A percentile compares a stretch with the other conserved stretches of the same genome.
Conservation (phyloP, 2,888 invertebrate genomes). For the Alitta virens region DNA sequence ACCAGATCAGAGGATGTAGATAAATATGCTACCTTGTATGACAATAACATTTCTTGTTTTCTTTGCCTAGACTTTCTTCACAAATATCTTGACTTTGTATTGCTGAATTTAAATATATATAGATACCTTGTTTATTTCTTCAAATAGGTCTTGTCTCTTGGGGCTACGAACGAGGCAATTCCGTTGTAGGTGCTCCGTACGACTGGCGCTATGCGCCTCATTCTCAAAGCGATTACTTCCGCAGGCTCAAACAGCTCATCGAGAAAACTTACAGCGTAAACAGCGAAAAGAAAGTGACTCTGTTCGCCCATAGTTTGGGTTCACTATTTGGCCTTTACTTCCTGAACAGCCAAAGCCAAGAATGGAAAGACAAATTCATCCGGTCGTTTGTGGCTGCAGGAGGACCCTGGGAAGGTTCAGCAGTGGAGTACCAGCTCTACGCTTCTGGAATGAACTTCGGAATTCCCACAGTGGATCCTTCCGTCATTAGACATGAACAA, state of each 20-base stretch:
- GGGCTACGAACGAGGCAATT: constrained; percentile 17
- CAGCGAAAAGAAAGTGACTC: constrained; percentile 71
- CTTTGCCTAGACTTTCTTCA: too few relatives aligned
- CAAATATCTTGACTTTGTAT: too few relatives aligned
- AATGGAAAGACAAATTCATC: constrained; percentile 56
- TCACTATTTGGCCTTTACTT: constrained; percentile 82
- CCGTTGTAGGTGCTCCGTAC: constrained; percentile 19
- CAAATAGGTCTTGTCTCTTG: not conserved
- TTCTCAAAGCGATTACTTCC: constrained; percentile 66
- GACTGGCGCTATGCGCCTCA: constrained; percentile 18
- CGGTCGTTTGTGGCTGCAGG: constrained; percentile 40
- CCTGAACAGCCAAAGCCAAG: constrained; percentile 68
- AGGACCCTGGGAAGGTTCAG: constrained; percentile 17
- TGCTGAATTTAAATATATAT: too few relatives aligned
- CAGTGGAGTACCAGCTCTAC: not conserved
- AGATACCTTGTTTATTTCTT: not conserved
- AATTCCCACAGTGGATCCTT: constrained; percentile 8
- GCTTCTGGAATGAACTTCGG: constrained; percentile 14
- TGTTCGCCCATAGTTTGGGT: constrained; percentile 92
- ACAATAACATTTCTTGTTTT: not conserved
- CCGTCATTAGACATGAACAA: constrained; percentile 10
- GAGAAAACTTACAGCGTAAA: constrained; percentile 78
- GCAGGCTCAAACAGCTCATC: constrained; percentile 71
- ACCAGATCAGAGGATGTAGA: too few relatives aligned
- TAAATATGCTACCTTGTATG: too few relatives aligned